Percentiles rank a stretch among this genome's conserved stretches.
These are phyloP conservation scores for Sepiola atlantica DNA, from an alignment of 2,888 invertebrate species.

Conservation along the genomic window DNA sequence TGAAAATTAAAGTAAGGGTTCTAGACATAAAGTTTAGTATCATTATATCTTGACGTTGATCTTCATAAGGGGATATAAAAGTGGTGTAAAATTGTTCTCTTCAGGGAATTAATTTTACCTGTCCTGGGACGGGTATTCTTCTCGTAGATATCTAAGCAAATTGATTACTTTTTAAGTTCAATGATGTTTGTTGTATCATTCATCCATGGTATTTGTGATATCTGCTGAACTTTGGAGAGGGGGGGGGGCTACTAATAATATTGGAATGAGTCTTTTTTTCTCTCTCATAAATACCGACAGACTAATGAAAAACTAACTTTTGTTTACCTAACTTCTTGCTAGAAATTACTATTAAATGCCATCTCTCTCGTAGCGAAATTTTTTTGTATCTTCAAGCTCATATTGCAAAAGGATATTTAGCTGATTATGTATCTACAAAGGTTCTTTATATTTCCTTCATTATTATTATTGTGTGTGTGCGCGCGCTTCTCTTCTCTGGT, in stretches of 20 bases:
- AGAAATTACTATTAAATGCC: not conserved
- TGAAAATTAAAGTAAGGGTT: too few relatives aligned
- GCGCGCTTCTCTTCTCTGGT: not conserved
- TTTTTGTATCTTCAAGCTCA: not conserved
- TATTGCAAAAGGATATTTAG: conserved; percentile 8
- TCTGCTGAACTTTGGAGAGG: not conserved
- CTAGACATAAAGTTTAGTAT: too few relatives aligned
- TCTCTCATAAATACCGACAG: not conserved
- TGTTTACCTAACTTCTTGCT: not conserved
- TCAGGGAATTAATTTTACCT: too few relatives aligned
- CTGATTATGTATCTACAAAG: not conserved
- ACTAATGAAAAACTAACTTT: not conserved
- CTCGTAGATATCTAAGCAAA: not conserved
- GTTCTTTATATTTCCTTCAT: conserved; percentile 5
- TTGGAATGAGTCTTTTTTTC: not conserved
- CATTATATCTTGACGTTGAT: too few relatives aligned
- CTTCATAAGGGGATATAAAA: too few relatives aligned
- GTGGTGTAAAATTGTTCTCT: too few relatives aligned
- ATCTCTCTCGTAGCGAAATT: not conserved
- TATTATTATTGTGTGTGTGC: not conserved
- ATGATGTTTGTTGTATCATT: not conserved
- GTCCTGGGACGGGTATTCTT: too few relatives aligned
- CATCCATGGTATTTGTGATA: not conserved
- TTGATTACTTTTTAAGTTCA: not conserved
- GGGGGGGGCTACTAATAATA: not conserved